These are phyloP conservation scores for Casuarius casuarius DNA, from an alignment of 2,113 vertebrate species.

Conservation along the genomic window DNA sequence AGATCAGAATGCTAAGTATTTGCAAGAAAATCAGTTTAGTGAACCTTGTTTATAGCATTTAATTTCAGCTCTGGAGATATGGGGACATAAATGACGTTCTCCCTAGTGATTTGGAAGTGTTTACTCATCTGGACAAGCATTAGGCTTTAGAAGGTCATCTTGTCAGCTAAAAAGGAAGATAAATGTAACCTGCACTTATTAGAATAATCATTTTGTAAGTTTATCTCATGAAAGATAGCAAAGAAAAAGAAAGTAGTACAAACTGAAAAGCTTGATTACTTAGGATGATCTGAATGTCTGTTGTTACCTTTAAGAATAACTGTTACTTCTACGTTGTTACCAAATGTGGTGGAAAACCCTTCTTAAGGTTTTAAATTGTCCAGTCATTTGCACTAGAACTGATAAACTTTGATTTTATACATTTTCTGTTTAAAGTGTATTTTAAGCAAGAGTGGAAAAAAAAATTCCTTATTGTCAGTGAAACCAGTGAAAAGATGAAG, in stretches of 20 bases:
- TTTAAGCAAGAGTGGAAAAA: not conserved
- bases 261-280: not conserved
- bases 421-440: not conserved
- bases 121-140: not conserved
- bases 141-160: not conserved
- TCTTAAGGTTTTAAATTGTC: not conserved
- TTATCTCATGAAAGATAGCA: not conserved
- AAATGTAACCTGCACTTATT: not conserved
- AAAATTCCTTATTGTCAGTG: not conserved
- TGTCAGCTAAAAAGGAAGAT: not conserved
- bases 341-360: not conserved
- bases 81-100: not conserved
- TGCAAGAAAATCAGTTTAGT: not conserved
- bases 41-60: not conserved
- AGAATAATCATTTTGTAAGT: accelerated
- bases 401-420: too few relatives aligned
- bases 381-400: not conserved
- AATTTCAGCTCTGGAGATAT: not conserved
- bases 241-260: not conserved
- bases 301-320: not conserved
- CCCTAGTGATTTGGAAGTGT: not conserved
- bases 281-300: not conserved
- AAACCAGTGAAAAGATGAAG: not conserved
- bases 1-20: not conserved
- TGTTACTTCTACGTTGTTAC: not conserved